Base-by-base conservation (phyloP, 2,888 invertebrate species). In the Nasonia oneida region DNA sequence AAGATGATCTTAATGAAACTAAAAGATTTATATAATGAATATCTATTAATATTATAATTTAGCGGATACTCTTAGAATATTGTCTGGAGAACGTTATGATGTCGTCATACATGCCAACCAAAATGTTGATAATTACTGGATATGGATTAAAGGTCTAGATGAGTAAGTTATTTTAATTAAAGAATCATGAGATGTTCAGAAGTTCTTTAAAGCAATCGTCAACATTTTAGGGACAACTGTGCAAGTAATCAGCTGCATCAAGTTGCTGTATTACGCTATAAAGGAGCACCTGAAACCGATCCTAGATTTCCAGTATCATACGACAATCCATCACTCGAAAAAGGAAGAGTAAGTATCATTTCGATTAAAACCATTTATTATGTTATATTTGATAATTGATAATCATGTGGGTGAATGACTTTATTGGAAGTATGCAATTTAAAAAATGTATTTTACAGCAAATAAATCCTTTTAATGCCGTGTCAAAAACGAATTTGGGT, bases 1-100 rank as follows among this genome's bases (percentile, higher is more conserved):
- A 29, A 29, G 29, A 29, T 29, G 29, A 29, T 29, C 1, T 29
- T 29, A 29, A 29, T 29, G 29, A 29, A 29, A 29, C 1, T 29
- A 29, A 29, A 29, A 29, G 1, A 1, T 29, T 29, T 29, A 29
- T 29, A 29, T 29, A 29, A 29, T 29, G 29, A 29, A 29, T 18
- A n/a, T 75, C 14, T 71, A 14, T 18, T 39, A 1, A 15, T 53
- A 29, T 33, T 23, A 2, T n/a, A 8, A 42, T 50, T 33, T 70
- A 70, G 37, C 33, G 29, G 4, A 70, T 3, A 15, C 70, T 15
- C 29, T 70, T n/a, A 29, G 70, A 3, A 2, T 70, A 37, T 14
- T 70, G 37, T 10, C 76, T 33, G 76, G 76, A 8, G 76, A 76
- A 53, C 29, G 57, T 15, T 76, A 33, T 29, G 76, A 76, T n/a